Conservation (phyloP, 2,888 invertebrate genomes). For the Corbicula japonica region DNA sequence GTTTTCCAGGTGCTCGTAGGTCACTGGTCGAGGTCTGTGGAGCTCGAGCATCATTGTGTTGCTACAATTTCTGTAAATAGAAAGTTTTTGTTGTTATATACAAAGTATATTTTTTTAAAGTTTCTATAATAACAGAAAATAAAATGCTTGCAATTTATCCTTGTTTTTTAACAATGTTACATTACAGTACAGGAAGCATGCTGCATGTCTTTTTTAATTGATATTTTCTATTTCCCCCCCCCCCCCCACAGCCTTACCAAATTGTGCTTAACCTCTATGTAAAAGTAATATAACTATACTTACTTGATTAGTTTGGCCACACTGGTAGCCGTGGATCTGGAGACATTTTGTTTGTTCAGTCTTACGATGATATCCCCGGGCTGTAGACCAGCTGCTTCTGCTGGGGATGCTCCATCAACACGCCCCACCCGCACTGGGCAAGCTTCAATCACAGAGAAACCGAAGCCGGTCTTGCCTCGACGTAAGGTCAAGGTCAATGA, state of each 20-base stretch:
- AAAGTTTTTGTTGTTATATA: neutral
- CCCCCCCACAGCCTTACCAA: too few relatives aligned
- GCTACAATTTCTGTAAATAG: slow-evolving; percentile 68
- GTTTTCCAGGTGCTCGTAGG: slow-evolving; percentile 68
- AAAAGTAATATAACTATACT: slow-evolving; percentile 47
- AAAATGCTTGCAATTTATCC: too few relatives aligned
- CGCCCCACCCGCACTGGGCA: slow-evolving; percentile 84
- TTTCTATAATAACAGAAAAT: too few relatives aligned
- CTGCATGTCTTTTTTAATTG: too few relatives aligned
- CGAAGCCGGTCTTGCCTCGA: slow-evolving; percentile 83
- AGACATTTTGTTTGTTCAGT: slow-evolving; percentile 85
- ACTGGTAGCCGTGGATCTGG: slow-evolving; percentile 83
- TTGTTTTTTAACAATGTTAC: too few relatives aligned
- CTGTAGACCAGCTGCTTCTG: slow-evolving; percentile 80
- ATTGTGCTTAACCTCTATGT: too few relatives aligned
- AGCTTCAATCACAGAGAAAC: slow-evolving; percentile 84
- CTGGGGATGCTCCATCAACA: slow-evolving; percentile 84
- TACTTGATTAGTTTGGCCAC: slow-evolving; percentile 85
- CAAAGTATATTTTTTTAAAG: neutral
- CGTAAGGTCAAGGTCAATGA: slow-evolving; percentile 73
- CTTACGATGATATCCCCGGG: slow-evolving; percentile 83
- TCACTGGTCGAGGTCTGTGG: slow-evolving; percentile 70
- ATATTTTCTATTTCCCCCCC: too few relatives aligned
- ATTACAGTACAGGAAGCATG: too few relatives aligned
- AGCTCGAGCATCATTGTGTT: slow-evolving; percentile 70